Evolutionary conservation across 2,797 vertebrate genomes (phyloP), one percentile per base, ranked within the genome.

Genomic region (Girardinus metallicus): DNA sequence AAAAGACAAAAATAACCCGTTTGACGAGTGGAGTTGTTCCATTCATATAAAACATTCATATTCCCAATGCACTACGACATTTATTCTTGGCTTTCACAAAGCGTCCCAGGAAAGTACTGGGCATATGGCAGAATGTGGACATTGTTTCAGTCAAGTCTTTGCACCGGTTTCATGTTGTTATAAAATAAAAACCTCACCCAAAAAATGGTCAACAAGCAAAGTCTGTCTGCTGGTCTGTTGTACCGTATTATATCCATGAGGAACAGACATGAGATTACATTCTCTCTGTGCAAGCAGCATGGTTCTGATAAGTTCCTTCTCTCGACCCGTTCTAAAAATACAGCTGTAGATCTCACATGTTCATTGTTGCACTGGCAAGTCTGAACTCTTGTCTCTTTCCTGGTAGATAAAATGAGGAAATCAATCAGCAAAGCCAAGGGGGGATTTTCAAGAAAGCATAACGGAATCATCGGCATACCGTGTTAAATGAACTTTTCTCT

Each of bases 371-470:
- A 11, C 29, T 73, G 80, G 44, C 81, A 81, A 60, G 10, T 77
- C 21, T 4, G 64, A 21, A 4, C 2, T 34, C 15, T 77, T 53
- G 9, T 21, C 51, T 51, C 34, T 74, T 85, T 75, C 83, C 80
- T 88, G 66, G 29, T 18, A 64, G 79, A 88, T 76, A 80, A 86
- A 23, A 31, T 29, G 29, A 90, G 82, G 85, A 93, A 89, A 81
- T 80, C 68, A 81, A 75, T 90, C 84, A 86, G 89, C 47, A 81
- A 8, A 82, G 74, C 36, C 29, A 86, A 83, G 46, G 10, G 62
- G 29, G 34, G 29, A 60, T 64, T 86, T 84, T 39, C n/a, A 80
- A 75, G n/a, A 47, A 44, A 47, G 75, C 46, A 64, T 13, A 80
- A 68, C 18, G 18, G 31, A 41, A 26, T 41, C 64, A 10, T 41